Evolutionary conservation across 2,113 vertebrate species (phyloP).

Genomic region (Salvelinus fontinalis): DNA sequence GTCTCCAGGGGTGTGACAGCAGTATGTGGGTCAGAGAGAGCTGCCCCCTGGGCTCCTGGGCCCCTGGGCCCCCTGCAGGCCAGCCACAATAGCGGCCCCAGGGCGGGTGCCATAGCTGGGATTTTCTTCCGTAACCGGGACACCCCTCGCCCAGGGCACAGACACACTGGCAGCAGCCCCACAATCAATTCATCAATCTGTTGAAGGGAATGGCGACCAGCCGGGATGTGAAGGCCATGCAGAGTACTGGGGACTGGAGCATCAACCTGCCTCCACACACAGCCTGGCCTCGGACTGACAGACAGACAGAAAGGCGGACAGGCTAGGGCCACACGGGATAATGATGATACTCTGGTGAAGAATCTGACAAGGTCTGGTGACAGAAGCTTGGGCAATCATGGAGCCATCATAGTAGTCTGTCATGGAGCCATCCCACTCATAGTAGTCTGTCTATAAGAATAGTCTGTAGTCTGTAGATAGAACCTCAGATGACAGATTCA

Average conservation of each 20-base stretch:
- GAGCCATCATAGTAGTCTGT: too few species aligned
- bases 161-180: constrained; percentile 78
- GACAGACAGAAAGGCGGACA: neutral
- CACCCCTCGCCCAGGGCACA: constrained; percentile 76
- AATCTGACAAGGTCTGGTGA: too few species aligned
- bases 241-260: constrained; percentile 31
- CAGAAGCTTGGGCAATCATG: too few species aligned
- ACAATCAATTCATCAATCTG: constrained; percentile 81
- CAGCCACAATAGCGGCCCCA: constrained; percentile 74
- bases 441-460: too few species aligned
- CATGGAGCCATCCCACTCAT: too few species aligned
- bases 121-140: constrained; percentile 81
- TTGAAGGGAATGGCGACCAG: constrained; percentile 62
- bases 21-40: constrained; percentile 78
- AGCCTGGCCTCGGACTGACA: constrained; percentile 33
- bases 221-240: constrained; percentile 53
- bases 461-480: too few species aligned
- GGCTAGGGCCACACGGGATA: constrained; percentile 26
- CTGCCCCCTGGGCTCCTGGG: constrained; percentile 70
- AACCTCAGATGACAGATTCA: too few species aligned
- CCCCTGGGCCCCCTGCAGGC: constrained; percentile 76
- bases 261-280: constrained; percentile 45
- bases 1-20: constrained; percentile 83
- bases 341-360: neutral
- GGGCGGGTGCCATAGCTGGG: constrained; percentile 79